Evolutionary conservation across 2,888 invertebrate species (phyloP), one percentile per base, ranked within the genome.

Genomic region (Xanthostigma xanthostigma): DNA sequence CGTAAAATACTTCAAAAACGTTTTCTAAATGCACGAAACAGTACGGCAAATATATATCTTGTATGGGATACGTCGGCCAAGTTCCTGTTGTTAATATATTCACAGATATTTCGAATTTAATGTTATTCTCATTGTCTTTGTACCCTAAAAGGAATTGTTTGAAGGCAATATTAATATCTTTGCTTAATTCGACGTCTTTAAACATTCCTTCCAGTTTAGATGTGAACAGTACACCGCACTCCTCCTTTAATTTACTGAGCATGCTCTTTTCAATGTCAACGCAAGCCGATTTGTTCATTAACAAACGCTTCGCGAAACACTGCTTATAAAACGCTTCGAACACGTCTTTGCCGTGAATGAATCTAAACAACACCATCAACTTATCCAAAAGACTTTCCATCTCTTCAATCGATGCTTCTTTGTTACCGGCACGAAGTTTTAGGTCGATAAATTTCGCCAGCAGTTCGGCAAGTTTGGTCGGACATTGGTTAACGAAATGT

Each of bases 271-370:
- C 98, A 0, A 96, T 95, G 71, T 98, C 98, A 2, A 95, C 94
- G 0, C 93, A 95, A 0, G 97, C 95, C 1, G 95, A 96, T 68
- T 96, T 95, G 1, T 95, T 94, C 0, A 97, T 86, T 9, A 98
- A 70, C 53, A 98, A 70, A 54, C 98, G 76, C 66, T 98, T 98
- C 0, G 97, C 94, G 54, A 98, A 69, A 68, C 96, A 94, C 71
- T 95, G 94, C 67, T 97, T 97, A 66, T 98, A 98, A 69, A 97
- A 98, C 1, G 97, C 97, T 66, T 97, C 97, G 66, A 97, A 98
- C 1, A 98, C 94, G 68, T 98, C 97, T 68, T 98, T 98, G 37
- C 95, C 96, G 64, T 97, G 94, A 58, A 97, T 94, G 64, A 96
- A 97, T 53, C 97, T 78, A 72, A 98, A 98, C 40, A 97, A 71